phyloP scores from a whole-genome alignment of 2,113 vertebrate genomes.

The Gorsachius goisagi region DNA sequence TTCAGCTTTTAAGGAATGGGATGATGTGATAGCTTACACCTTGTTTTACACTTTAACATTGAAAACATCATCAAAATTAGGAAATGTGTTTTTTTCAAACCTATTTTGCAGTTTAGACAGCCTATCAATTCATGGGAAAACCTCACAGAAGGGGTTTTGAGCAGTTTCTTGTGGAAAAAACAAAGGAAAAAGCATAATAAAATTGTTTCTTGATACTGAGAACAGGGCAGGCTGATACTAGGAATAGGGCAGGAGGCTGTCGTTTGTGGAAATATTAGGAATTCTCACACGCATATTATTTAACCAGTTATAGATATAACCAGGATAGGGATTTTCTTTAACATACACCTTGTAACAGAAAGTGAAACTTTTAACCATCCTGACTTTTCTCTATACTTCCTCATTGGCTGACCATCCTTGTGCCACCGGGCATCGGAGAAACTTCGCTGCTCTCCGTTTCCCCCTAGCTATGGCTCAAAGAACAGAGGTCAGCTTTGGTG shows the following conservation, averaged over 20 bases:
- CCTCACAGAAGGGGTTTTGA: fast-evolving
- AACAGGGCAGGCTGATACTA: not conserved
- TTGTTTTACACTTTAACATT: not conserved
- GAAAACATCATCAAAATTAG: not conserved
- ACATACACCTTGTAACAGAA: not conserved
- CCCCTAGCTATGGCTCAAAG: not conserved
- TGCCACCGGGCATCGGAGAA: not conserved
- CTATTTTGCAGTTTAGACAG: not conserved
- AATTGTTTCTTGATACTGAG: not conserved
- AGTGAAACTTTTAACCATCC: not conserved
- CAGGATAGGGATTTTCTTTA: not conserved
- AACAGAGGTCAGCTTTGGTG: not conserved
- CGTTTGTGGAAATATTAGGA: not conserved
- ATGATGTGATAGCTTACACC: not conserved
- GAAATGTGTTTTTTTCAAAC: too few relatives aligned
- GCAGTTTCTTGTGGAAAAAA: not conserved
- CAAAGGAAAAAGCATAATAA: not conserved
- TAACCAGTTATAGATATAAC: not conserved
- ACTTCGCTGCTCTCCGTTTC: not conserved
- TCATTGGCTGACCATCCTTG: not conserved
- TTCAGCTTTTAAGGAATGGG: not conserved
- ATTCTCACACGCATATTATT: not conserved
- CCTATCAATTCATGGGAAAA: not conserved
- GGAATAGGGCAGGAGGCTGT: not conserved
- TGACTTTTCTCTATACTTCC: not conserved